Conservation (phyloP, 2,113 vertebrate genomes). For the Leuciscus idus region DNA sequence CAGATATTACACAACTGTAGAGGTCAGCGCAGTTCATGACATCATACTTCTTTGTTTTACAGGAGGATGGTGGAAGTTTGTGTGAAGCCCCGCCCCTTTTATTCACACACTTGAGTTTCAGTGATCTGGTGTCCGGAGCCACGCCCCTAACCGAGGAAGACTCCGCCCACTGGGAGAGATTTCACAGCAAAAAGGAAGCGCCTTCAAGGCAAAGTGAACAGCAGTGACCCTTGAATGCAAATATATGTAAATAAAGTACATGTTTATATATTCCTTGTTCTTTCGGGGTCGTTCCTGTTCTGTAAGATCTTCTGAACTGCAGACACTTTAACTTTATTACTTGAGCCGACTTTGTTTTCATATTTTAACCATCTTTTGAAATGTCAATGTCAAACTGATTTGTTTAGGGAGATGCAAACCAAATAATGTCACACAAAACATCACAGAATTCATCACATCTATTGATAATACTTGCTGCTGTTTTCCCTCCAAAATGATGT, state of each 20-base stretch:
- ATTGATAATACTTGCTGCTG: neutral
- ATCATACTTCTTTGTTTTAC: neutral
- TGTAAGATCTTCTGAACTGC: neutral
- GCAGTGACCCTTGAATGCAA: slow-evolving; percentile 45
- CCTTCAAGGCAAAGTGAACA: slow-evolving; percentile 77
- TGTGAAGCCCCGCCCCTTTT: slow-evolving; percentile 63
- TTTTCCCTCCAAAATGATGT: neutral
- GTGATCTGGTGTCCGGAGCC: slow-evolving; percentile 84
- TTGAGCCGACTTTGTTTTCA: neutral
- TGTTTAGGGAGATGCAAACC: neutral
- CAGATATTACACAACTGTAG: neutral
- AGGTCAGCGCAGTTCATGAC: too few species aligned
- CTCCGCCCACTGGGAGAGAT: slow-evolving; percentile 86
- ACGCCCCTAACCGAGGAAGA: slow-evolving; percentile 87
- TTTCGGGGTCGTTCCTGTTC: neutral
- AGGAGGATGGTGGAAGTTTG: slow-evolving; percentile 27
- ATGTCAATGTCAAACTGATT: neutral
- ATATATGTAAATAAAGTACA: slow-evolving; percentile 6
- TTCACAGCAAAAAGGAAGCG: slow-evolving; percentile 83
- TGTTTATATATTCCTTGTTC: neutral
- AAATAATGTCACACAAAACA: too few species aligned
- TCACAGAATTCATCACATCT: neutral
- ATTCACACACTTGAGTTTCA: slow-evolving; percentile 85
- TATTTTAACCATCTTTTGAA: neutral
- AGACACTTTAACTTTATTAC: neutral